Base-by-base conservation (phyloP, 2,113 vertebrate species). In the Willisornis vidua region DNA sequence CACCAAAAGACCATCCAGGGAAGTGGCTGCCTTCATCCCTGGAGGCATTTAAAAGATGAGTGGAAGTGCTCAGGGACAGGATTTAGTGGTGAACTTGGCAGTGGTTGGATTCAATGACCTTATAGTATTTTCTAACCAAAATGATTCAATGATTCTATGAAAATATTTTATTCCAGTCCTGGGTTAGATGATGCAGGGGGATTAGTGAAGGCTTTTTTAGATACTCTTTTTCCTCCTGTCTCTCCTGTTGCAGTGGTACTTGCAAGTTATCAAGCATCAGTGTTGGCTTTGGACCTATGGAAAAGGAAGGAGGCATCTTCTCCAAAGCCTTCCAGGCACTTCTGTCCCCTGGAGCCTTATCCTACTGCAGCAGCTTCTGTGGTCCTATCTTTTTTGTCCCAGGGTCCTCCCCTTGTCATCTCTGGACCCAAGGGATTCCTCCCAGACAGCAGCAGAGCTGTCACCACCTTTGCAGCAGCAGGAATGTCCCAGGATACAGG, bases 181-280 rank as follows among this genome's bases (percentile, higher is more conserved):
- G 41, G 16, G 8, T 35, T 76, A 65, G 31, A 52, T 65, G 12
- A 70, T 41, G 55, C 22, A 76, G 54, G 18, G 55, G 19, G 20
- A 63, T 45, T 61, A 79, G 37, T 77, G 29, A 73, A 77, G 6
- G 12, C 6, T 25, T 59, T 63, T 79, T 80, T 10, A 68, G 28
- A 9, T 19, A 58, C 9, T 14, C 6, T 43, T 72, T 41, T 15
- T 19, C 14, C 14, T 7, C 23, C 0, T 0, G 6, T 7, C 2
- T 5, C 45, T 49, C 25, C 46, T 48, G 5, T 25, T 90, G 26
- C 39, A 74, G 18, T 28, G n/a, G 41, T 48, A 87, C 7, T 16
- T 79, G 10, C 37, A 73, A 70, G 43, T 31, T 74, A 79, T 68
- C 11, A n/a, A 49, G 16, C 10, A 16, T 29, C 35, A 66, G 22